Conservation (phyloP, 2,888 invertebrate genomes). For the Drosophila flavopinicola region DNA sequence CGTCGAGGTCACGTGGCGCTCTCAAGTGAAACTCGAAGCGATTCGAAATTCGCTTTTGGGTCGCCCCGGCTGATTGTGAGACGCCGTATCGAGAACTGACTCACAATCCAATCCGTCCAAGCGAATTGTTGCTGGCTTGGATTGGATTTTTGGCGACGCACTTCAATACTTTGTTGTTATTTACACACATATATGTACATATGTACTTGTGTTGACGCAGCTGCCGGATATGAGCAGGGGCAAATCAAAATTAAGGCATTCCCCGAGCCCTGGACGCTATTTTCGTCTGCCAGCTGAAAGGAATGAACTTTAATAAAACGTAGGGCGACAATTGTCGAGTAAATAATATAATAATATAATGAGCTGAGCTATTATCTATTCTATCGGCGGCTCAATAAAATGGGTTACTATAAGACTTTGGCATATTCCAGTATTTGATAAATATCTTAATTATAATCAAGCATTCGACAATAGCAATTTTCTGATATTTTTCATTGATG, state of each 20-base stretch:
- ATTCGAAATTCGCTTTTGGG: constrained; percentile 28
- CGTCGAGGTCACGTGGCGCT: constrained; percentile 65
- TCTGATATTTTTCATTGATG: no score
- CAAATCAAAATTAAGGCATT: constrained; percentile 33
- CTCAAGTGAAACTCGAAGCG: constrained; percentile 62
- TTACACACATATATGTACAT: no score
- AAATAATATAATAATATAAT: background rate
- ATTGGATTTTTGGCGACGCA: constrained; percentile 20
- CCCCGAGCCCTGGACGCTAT: constrained; percentile 3
- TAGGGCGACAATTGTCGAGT: background rate
- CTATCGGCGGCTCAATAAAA: no score
- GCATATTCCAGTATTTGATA: no score
- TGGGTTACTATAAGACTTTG: no score
- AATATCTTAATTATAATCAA: no score
- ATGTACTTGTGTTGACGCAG: constrained; percentile 29
- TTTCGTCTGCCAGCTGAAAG: constrained; percentile 7
- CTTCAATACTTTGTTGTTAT: constrained; percentile 10
- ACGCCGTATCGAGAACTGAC: constrained; percentile 30
- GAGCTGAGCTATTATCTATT: background rate
- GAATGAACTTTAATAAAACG: constrained; percentile 12
- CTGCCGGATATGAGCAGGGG: constrained; percentile 24
- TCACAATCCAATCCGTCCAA: constrained; percentile 16
- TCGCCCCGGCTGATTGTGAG: constrained; percentile 19
- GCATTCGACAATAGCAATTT: no score
- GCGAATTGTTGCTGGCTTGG: constrained; percentile 4